A percentile compares a stretch with the other conserved stretches of the same genome.
Evolutionary conservation across 1,140 invertebrate species (phyloP).

Genomic region (Drosophila tropicalis): DNA sequence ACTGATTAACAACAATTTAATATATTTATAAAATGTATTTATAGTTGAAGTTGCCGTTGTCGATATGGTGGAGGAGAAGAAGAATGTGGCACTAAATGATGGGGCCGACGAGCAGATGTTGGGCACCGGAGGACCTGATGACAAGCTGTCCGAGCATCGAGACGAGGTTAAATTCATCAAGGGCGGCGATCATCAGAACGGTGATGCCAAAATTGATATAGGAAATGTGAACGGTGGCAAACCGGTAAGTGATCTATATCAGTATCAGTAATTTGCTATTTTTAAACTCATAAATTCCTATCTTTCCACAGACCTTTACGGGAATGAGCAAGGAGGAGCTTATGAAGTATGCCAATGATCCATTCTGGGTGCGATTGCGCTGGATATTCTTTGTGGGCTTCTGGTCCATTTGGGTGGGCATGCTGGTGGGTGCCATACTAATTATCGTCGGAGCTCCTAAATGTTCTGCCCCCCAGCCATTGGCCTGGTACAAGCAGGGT

Average conservation of each 20-base stretch:
- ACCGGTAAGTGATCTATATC: conserved; percentile 77
- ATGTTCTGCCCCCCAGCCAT: conserved; percentile 88
- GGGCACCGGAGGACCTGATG: conserved; percentile 84
- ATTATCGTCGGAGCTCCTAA: conserved; percentile 94
- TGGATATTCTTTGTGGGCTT: conserved; percentile 94
- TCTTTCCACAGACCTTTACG: conserved; percentile 85
- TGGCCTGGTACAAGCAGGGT: conserved; percentile 86
- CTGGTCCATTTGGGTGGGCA: conserved; percentile 93
- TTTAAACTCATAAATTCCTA: conserved; percentile 1
- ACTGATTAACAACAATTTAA: conserved; percentile 57
- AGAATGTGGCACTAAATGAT: conserved; percentile 76
- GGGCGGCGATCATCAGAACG: conserved; percentile 89
- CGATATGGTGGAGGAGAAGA: conserved; percentile 76
- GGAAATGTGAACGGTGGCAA: conserved; percentile 85
- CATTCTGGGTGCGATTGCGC: conserved; percentile 94
- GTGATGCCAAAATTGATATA: conserved; percentile 94
- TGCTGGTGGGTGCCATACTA: conserved; percentile 92
- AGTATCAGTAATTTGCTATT: conserved; percentile 2
- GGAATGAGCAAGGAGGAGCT: conserved; percentile 96
- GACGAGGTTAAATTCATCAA: conserved; percentile 89
- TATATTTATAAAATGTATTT: conserved; percentile 19
- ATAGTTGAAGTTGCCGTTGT: not conserved
- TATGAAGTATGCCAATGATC: conserved; percentile 95
- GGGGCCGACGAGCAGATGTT: conserved; percentile 88
- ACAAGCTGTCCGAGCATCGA: conserved; percentile 85